Percentiles rank a stretch among this genome's conserved stretches.
These are phyloP conservation scores for Solenodon paradoxus DNA, from an alignment of 2,113 vertebrate genomes.

Conservation along the genomic window DNA sequence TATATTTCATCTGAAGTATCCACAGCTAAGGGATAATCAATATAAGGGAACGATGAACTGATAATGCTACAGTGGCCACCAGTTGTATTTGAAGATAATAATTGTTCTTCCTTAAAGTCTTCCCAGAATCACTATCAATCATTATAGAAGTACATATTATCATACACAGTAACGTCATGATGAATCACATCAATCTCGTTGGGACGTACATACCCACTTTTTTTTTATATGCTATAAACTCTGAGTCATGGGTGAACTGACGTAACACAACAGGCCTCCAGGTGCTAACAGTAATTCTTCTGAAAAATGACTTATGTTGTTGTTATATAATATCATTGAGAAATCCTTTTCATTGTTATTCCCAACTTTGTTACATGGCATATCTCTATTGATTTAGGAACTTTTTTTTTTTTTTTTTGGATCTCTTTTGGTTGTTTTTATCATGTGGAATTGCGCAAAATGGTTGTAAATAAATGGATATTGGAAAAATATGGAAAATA, in stretches of 20 bases:
- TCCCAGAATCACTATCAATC: background rate
- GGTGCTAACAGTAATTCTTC: background rate
- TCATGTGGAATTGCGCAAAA: background rate
- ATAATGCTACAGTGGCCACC: background rate
- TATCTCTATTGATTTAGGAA: background rate
- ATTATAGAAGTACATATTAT: background rate
- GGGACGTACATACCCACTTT: background rate
- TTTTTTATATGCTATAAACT: background rate
- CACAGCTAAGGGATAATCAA: background rate
- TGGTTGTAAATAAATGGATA: background rate
- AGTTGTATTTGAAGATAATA: background rate
- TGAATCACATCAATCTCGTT: slow-evolving; percentile 40
- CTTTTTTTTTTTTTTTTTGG: background rate
- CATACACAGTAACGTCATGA: background rate
- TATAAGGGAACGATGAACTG: background rate
- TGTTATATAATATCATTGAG: slow-evolving; percentile 6
- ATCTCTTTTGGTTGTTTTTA: background rate
- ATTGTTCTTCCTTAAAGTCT: background rate
- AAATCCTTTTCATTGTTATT: background rate
- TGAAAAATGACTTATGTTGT: background rate
- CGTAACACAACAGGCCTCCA: background rate
- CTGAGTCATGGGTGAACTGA: slow-evolving; percentile 48
- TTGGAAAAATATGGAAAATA: slow-evolving; percentile 20
- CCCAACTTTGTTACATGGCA: background rate
- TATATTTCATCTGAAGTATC: background rate